These are phyloP conservation scores for Halyomorpha halys DNA, from an alignment of 1,140 invertebrate genomes.

Conservation along the genomic window DNA sequence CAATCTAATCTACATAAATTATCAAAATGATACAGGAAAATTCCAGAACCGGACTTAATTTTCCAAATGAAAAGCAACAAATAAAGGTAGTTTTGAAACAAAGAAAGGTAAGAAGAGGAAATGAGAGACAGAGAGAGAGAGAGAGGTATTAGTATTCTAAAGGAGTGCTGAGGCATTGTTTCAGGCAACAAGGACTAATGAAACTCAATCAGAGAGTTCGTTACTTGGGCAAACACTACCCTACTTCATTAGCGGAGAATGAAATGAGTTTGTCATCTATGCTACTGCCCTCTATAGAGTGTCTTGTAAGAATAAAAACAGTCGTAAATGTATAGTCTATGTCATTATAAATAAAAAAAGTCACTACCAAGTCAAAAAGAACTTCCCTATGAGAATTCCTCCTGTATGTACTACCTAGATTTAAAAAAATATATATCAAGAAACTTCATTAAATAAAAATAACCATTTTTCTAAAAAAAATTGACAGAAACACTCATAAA, in stretches of 20 bases:
- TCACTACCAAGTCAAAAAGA: no score
- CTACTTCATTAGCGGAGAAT: background rate
- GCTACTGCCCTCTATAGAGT: background rate
- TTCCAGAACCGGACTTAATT: no score
- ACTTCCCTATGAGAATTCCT: background rate
- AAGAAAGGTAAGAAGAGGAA: conserved; percentile 30
- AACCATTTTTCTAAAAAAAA: no score
- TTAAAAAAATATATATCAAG: no score
- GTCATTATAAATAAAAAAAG: no score
- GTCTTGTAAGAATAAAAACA: background rate
- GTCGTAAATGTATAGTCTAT: background rate
- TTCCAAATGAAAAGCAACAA: no score
- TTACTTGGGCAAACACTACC: conserved; percentile 11
- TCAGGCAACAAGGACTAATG: conserved; percentile 7
- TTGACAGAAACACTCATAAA: no score
- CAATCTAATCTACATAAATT: no score
- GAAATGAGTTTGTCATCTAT: conserved; percentile 5
- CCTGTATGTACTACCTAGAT: no score
- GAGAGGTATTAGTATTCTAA: conserved; percentile 10
- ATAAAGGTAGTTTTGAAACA: background rate
- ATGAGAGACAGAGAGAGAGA: conserved; percentile 29
- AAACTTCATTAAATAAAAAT: no score
- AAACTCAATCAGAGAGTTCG: conserved; percentile 8
- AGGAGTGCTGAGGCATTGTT: conserved; percentile 10
- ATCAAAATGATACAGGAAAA: no score